phyloP scores from a whole-genome alignment of 2,888 invertebrate genomes.

The Halocaridina rubra region DNA sequence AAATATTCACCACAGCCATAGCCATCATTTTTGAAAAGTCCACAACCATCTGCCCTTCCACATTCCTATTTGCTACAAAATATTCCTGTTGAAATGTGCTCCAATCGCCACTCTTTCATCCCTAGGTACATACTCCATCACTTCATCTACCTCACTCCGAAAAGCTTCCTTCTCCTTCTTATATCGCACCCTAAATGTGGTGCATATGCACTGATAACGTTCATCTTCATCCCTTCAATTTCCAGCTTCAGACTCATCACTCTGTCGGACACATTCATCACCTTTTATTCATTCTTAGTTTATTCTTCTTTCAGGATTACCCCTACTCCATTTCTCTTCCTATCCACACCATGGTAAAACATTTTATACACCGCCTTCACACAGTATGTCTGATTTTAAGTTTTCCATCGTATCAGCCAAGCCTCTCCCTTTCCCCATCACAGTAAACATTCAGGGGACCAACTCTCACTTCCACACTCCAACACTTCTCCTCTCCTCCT shows the following conservation, averaged over 20 bases:
- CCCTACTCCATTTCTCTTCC: not conserved
- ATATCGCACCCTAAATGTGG: not conserved
- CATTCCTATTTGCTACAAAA: not conserved
- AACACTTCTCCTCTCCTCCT: too few species aligned
- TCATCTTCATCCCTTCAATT: not conserved
- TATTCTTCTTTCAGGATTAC: not conserved
- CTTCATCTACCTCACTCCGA: not conserved
- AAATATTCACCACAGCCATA: not conserved
- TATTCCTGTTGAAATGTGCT: not conserved
- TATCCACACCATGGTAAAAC: not conserved
- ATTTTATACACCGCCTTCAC: too few species aligned
- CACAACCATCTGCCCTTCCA: not conserved
- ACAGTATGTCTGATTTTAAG: too few species aligned
- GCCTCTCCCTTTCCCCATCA: too few species aligned
- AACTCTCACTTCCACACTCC: too few species aligned
- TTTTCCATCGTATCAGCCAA: too few species aligned
- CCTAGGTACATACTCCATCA: too few species aligned
- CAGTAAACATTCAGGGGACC: too few species aligned
- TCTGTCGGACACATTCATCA: slow-evolving; percentile 2
- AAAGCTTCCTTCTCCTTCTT: not conserved
- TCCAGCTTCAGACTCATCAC: slow-evolving; percentile 2
- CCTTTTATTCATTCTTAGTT: not conserved
- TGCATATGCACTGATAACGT: not conserved
- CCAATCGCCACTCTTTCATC: not conserved
- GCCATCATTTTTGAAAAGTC: not conserved